Percentiles rank a stretch among this genome's conserved stretches.
phyloP scores from a whole-genome alignment of 2,797 vertebrate species.

The Argyrosomus regius region DNA sequence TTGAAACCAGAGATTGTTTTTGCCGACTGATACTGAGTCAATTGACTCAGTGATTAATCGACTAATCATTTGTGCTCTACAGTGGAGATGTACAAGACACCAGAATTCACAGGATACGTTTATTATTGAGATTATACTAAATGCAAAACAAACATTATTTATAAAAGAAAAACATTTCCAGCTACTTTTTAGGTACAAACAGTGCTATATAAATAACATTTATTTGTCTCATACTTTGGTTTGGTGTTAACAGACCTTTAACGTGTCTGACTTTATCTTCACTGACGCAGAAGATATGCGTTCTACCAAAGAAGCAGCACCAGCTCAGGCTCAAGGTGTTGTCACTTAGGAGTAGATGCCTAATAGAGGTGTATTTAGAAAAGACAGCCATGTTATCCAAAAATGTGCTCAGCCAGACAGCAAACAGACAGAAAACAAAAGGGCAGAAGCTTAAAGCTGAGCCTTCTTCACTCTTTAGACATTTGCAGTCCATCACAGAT shows the following conservation, averaged over 20 bases:
- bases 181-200: background rate
- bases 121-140: background rate
- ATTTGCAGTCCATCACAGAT: conserved; percentile 9
- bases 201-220: too few relatives aligned
- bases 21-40: too few relatives aligned
- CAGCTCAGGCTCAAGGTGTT: background rate
- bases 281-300: background rate
- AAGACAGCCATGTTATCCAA: background rate
- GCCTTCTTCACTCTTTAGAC: conserved; percentile 15
- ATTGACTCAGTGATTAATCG: background rate
- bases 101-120: background rate
- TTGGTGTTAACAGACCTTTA: background rate
- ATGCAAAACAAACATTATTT: background rate
- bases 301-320: background rate
- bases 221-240: background rate
- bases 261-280: background rate
- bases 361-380: background rate
- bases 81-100: background rate
- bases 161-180: background rate
- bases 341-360: background rate
- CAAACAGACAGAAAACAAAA: background rate
- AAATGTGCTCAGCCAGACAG: background rate
- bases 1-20: background rate
- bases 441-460: background rate
- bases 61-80: background rate